A percentile compares a stretch with the other conserved stretches of the same genome.
Evolutionary conservation across 2,888 invertebrate genomes (phyloP).

Genomic region (Taphrorychus bicolor): DNA sequence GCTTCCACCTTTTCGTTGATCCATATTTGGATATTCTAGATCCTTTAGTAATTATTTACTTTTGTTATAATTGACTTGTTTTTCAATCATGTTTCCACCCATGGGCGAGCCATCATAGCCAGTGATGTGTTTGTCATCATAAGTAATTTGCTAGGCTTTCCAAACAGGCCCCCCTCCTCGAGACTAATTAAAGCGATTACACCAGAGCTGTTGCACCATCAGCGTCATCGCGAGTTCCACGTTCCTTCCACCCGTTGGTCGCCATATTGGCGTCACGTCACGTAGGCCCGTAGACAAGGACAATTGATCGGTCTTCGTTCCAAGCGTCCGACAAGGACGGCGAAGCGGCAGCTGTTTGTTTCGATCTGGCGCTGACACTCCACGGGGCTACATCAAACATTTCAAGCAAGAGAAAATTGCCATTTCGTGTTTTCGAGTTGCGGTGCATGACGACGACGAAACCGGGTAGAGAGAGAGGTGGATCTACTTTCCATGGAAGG

Average conservation of each 20-base stretch:
- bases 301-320: constrained; percentile 10
- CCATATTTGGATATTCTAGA: too few relatives aligned
- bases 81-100: too few relatives aligned
- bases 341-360: background rate
- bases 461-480: constrained; percentile 18
- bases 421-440: constrained; percentile 22
- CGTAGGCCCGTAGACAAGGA: constrained; percentile 21
- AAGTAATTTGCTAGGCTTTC: too few relatives aligned
- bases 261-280: constrained; percentile 18
- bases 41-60: too few relatives aligned
- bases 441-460: constrained; percentile 11
- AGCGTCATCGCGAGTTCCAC: constrained; percentile 14
- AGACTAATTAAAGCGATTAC: constrained; percentile 5
- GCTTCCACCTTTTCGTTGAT: too few relatives aligned
- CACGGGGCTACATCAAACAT: too few relatives aligned
- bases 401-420: constrained; percentile 23
- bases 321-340: constrained; percentile 23
- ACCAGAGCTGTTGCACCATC: constrained; percentile 13
- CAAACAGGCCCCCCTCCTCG: constrained; percentile 3
- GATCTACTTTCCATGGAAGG: constrained; percentile 36
- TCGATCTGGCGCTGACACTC: constrained; percentile 23
- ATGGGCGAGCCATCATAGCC: too few relatives aligned
- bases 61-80: too few relatives aligned
- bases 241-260: constrained; percentile 21
- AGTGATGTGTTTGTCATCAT: too few relatives aligned